Percentiles rank a stretch among this genome's conserved stretches.
phyloP scores from a whole-genome alignment of 2,797 vertebrate genomes.

The Protonibea diacanthus region DNA sequence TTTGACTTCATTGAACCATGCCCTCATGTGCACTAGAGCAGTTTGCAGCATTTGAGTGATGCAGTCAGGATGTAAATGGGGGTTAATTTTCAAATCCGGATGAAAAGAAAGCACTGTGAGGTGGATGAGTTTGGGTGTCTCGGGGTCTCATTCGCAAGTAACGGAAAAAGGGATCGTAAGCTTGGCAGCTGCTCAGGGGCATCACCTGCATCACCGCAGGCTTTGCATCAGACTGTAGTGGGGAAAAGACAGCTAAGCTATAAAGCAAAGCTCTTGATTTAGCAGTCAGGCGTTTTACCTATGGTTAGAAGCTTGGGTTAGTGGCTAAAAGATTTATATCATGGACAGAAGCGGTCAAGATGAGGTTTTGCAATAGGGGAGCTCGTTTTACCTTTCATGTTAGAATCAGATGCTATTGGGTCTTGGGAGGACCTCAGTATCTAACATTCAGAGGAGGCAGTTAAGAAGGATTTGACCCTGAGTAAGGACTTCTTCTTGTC shows the following conservation, averaged over 20 bases:
- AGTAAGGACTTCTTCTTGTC: not conserved
- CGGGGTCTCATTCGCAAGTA: not conserved
- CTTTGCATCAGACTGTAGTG: slow-evolving; percentile 24
- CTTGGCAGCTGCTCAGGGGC: slow-evolving; percentile 7
- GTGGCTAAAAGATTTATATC: slow-evolving; percentile 23
- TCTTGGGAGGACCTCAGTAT: not conserved
- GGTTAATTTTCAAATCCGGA: slow-evolving; percentile 15
- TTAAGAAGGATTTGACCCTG: not conserved
- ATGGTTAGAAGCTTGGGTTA: slow-evolving; percentile 15
- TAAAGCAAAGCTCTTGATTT: slow-evolving; percentile 33
- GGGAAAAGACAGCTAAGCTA: slow-evolving; percentile 22
- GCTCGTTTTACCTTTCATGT: not conserved
- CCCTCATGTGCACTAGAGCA: not conserved
- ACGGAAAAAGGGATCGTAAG: slow-evolving; percentile 22
- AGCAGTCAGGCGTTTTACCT: slow-evolving; percentile 15
- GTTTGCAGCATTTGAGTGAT: not conserved
- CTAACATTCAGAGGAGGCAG: not conserved
- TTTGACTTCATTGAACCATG: slow-evolving; percentile 3
- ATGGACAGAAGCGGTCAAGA: not conserved
- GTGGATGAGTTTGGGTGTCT: slow-evolving; percentile 17
- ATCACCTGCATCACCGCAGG: slow-evolving; percentile 17
- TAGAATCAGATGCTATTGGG: not conserved
- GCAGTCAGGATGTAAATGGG: not conserved
- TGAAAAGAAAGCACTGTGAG: slow-evolving; percentile 1
- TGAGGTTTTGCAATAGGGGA: not conserved